A percentile compares a stretch with the other conserved stretches of the same genome.
Evolutionary conservation across 2,888 invertebrate species (phyloP).

Genomic region (Mayetiola destructor): DNA sequence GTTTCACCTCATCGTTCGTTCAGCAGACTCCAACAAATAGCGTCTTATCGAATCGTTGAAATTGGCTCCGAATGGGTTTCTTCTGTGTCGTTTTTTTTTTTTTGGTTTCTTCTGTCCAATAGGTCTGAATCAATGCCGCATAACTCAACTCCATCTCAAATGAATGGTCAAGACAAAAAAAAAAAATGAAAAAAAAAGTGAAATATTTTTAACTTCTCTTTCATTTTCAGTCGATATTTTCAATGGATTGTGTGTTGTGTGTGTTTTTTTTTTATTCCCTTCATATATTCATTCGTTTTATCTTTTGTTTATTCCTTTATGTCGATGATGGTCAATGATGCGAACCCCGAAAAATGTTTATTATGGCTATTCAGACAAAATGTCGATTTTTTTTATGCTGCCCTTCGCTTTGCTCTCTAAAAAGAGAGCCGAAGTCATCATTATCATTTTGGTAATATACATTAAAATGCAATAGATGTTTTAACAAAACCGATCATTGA

Average conservation of each 20-base stretch:
- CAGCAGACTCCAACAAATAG: background rate
- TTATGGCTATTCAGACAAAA: conserved; percentile 7
- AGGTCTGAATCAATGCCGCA: background rate
- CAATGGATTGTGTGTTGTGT: no score
- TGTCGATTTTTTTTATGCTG: background rate
- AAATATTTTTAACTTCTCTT: background rate
- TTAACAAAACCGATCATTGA: background rate
- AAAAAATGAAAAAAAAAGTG: background rate
- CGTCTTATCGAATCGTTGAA: background rate
- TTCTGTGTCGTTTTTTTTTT: background rate
- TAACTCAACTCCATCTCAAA: background rate
- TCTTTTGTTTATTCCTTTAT: no score
- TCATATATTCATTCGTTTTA: no score
- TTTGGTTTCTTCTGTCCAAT: background rate
- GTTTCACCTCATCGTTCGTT: no score
- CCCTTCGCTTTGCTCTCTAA: background rate
- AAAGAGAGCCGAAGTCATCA: no score
- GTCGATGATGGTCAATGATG: no score
- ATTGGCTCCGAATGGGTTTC: no score
- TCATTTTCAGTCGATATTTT: background rate
- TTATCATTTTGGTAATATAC: no score
- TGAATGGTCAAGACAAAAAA: background rate
- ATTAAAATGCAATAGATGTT: conserved; percentile 12
- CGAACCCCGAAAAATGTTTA: background rate
- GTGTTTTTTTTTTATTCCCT: no score